Evolutionary conservation across 2,113 vertebrate genomes (phyloP).

Genomic region (Rhinogobius similis): DNA sequence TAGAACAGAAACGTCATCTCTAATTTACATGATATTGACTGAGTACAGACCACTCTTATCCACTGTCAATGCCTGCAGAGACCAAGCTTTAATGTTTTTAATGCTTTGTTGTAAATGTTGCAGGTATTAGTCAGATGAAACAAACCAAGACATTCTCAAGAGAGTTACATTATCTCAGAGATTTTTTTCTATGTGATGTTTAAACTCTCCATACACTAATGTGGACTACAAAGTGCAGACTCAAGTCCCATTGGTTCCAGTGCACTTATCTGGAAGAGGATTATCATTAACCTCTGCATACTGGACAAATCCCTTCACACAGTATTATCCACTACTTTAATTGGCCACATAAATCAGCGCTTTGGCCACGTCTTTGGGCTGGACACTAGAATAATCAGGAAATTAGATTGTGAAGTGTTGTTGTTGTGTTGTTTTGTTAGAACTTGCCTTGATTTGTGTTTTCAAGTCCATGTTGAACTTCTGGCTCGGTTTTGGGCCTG

Average conservation of each 20-base stretch:
- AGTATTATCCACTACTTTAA: slow-evolving; percentile 70
- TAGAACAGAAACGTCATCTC: neutral
- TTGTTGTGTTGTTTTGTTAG: slow-evolving; percentile 18
- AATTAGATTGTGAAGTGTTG: slow-evolving; percentile 47
- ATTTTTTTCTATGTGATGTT: slow-evolving; percentile 31
- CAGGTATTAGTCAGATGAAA: slow-evolving; percentile 31
- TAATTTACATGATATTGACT: neutral
- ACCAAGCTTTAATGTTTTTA: slow-evolving; percentile 13
- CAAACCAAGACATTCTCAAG: slow-evolving; percentile 42
- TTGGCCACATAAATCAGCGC: slow-evolving; percentile 73
- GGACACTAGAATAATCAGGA: slow-evolving; percentile 45
- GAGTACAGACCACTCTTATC: neutral
- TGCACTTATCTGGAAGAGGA: slow-evolving; percentile 64
- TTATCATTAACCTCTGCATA: slow-evolving; percentile 73
- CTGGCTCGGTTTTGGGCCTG: neutral
- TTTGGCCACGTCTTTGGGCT: slow-evolving; percentile 45
- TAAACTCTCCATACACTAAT: slow-evolving; percentile 32
- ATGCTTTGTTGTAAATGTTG: slow-evolving; percentile 18
- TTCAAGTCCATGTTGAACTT: slow-evolving; percentile 14
- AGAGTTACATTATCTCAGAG: slow-evolving; percentile 42
- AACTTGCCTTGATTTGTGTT: neutral
- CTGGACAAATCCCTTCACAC: slow-evolving; percentile 59
- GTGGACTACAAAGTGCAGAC: slow-evolving; percentile 35
- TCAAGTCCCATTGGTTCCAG: slow-evolving; percentile 69
- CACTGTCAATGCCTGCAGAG: neutral